Evolutionary conservation across 2,113 vertebrate genomes (phyloP).

Genomic region (Serilophus lunatus): DNA sequence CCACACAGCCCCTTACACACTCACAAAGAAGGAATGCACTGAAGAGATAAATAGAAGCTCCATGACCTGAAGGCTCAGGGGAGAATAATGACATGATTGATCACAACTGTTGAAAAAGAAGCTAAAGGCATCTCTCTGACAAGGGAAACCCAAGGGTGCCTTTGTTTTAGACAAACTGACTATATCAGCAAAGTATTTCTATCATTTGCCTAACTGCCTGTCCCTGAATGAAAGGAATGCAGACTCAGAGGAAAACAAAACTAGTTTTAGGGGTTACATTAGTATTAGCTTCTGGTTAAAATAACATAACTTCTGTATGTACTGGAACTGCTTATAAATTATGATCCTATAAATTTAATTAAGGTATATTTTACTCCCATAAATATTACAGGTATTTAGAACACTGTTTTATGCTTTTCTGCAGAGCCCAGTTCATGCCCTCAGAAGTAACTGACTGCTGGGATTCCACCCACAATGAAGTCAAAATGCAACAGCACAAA

Average conservation of each 20-base stretch:
- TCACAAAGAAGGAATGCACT: neutral
- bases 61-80: neutral
- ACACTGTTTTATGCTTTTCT: neutral
- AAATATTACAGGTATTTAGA: neutral
- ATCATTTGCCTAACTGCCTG: neutral
- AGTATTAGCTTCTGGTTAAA: neutral
- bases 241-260: neutral
- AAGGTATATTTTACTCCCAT: neutral
- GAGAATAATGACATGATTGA: neutral
- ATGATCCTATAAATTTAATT: neutral
- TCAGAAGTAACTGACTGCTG: neutral
- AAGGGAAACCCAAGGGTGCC: neutral
- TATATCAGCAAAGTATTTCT: neutral
- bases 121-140: neutral
- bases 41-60: neutral
- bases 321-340: neutral
- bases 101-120: neutral
- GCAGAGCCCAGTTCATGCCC: neutral
- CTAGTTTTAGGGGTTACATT: neutral
- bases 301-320: rapidly evolving
- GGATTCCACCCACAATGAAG: neutral
- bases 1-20: neutral
- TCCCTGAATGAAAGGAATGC: neutral
- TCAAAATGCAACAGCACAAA: rapidly evolving
- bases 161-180: neutral